phyloP scores from a whole-genome alignment of 2,888 invertebrate species.

The Macrophya annulata region DNA sequence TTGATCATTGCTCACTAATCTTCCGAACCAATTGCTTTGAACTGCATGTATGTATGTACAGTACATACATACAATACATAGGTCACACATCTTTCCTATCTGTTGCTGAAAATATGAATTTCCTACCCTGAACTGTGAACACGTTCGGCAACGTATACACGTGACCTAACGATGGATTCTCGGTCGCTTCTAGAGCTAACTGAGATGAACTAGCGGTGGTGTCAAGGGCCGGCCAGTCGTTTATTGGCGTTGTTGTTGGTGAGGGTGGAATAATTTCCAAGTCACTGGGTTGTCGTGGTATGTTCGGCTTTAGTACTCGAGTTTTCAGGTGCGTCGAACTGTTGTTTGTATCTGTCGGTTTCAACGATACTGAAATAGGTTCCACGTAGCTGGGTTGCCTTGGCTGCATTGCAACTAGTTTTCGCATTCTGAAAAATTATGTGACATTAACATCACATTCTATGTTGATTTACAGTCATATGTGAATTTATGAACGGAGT shows the following conservation, averaged over 20 bases:
- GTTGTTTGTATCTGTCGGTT: not conserved
- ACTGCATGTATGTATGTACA: too few relatives aligned
- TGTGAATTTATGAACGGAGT: too few relatives aligned
- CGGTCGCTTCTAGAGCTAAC: not conserved
- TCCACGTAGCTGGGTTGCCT: not conserved
- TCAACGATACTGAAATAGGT: not conserved
- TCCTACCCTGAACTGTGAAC: constrained; percentile 74
- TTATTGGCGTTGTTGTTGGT: not conserved
- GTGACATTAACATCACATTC: not conserved
- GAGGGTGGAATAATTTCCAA: not conserved
- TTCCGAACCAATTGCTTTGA: too few relatives aligned
- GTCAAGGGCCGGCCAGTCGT: not conserved
- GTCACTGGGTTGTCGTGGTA: not conserved
- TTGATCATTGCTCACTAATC: too few relatives aligned
- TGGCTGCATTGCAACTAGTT: not conserved
- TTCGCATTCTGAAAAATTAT: not conserved
- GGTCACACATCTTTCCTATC: not conserved
- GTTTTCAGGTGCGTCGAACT: not conserved
- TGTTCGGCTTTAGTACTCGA: not conserved
- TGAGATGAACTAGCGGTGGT: not conserved
- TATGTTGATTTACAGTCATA: not conserved
- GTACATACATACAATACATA: too few relatives aligned
- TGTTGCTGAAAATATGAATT: not conserved
- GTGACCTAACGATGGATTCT: not conserved
- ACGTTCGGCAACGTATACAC: not conserved